These are phyloP conservation scores for Balaeniceps rex DNA, from an alignment of 2,113 vertebrate species.

Conservation along the genomic window DNA sequence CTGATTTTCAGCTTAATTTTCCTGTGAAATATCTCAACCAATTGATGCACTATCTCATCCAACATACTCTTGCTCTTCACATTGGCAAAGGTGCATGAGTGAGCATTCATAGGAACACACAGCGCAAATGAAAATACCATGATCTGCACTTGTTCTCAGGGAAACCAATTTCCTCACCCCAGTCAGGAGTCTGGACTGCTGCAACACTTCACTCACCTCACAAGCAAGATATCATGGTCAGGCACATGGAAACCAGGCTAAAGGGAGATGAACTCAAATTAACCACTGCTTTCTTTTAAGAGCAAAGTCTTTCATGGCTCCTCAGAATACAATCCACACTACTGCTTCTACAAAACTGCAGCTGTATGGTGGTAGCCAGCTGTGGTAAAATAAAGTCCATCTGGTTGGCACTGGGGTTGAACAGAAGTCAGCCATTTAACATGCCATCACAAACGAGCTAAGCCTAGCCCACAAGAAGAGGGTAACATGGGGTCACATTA, in stretches of 20 bases:
- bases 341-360: background rate
- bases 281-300: background rate
- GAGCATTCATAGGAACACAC: background rate
- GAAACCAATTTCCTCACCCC: background rate
- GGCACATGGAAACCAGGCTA: background rate
- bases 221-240: background rate
- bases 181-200: background rate
- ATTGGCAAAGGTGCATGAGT: background rate
- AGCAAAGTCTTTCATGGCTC: background rate
- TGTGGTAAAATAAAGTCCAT: background rate
- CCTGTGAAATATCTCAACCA: background rate
- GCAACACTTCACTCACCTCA: background rate
- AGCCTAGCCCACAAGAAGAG: background rate
- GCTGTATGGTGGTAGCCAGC: background rate
- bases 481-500: background rate
- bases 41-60: background rate
- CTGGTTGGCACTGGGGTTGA: background rate
- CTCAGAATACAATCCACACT: background rate
- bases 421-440: background rate
- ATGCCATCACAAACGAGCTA: background rate
- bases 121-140: background rate
- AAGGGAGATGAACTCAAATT: background rate
- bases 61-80: background rate
- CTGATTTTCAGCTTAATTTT: background rate
- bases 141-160: background rate